A percentile compares a stretch with the other conserved stretches of the same genome.
Evolutionary conservation across 1,140 invertebrate species (phyloP).

Genomic region (Pseudomyrmex pallidus): DNA sequence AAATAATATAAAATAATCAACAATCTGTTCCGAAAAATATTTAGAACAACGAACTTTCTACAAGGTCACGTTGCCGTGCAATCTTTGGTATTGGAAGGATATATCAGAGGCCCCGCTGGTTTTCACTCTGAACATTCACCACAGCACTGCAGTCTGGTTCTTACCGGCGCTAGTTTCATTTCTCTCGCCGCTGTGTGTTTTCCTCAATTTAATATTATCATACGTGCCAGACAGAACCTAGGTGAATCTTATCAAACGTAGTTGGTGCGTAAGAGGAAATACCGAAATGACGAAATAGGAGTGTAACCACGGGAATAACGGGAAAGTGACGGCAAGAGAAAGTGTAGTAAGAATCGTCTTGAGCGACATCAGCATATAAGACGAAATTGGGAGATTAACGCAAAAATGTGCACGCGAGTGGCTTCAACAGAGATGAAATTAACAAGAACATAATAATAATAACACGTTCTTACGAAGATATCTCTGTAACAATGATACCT

Average conservation of each 20-base stretch:
- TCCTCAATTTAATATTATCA: slow-evolving; percentile 19
- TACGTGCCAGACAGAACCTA: not conserved
- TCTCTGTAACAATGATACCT: not conserved
- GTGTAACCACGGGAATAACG: not conserved
- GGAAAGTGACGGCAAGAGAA: not conserved
- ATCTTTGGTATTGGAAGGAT: slow-evolving; percentile 79
- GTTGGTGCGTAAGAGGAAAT: not conserved
- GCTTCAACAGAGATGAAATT: not conserved
- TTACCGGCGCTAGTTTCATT: slow-evolving; percentile 58
- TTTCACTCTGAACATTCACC: slow-evolving; percentile 80
- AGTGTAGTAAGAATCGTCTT: not conserved
- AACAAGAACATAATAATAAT: not conserved
- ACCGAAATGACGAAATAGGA: not conserved
- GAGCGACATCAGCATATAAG: not conserved
- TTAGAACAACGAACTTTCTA: slow-evolving; percentile 28
- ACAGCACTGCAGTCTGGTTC: slow-evolving; percentile 67
- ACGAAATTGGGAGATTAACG: not conserved
- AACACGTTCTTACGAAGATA: not conserved
- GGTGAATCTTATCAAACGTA: not conserved
- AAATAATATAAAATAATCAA: not conserved
- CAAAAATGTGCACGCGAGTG: slow-evolving; percentile 10
- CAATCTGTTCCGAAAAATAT: not conserved
- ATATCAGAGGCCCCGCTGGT: slow-evolving; percentile 72
- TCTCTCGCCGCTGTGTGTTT: slow-evolving; percentile 25
- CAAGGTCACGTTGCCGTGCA: slow-evolving; percentile 57